Evolutionary conservation across 2,888 invertebrate genomes (phyloP).

Genomic region (Cerastis rubricosa): DNA sequence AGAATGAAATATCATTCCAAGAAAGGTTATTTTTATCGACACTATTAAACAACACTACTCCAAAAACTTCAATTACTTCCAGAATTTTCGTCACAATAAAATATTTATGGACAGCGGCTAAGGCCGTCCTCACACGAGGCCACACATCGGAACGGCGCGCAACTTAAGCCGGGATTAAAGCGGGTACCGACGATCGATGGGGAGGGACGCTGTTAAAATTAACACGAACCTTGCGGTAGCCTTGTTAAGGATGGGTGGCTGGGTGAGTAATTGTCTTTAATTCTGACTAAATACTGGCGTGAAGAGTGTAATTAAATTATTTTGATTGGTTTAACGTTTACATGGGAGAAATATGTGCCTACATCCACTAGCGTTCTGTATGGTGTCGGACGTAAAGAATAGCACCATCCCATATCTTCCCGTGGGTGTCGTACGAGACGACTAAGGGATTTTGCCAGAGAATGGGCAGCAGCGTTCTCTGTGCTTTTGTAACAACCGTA

Average conservation of each 20-base stretch:
- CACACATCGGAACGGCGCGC: conserved; percentile 41
- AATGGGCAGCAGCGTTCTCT: no score
- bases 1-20: not conserved
- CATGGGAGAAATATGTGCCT: not conserved
- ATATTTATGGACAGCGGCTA: conserved; percentile 48
- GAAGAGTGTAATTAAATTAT: conserved; percentile 44
- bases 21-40: not conserved
- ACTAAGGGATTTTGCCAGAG: no score
- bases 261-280: conserved; percentile 60
- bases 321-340: conserved; percentile 13
- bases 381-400: no score
- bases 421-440: no score
- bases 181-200: conserved; percentile 61
- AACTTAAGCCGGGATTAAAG: conserved; percentile 60
- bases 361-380: not conserved
- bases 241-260: conserved; percentile 55
- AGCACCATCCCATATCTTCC: no score
- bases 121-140: conserved; percentile 39
- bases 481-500: no score
- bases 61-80: conserved; percentile 21
- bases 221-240: conserved; percentile 61
- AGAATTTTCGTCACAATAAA: conserved; percentile 34
- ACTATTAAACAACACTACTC: conserved; percentile 13
- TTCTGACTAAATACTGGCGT: conserved; percentile 44
- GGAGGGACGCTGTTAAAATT: conserved; percentile 59